Percentiles rank a stretch among this genome's conserved stretches.
These are phyloP conservation scores for Psammodynastes pulverulentus DNA, from an alignment of 2,113 vertebrate genomes.

Conservation along the genomic window DNA sequence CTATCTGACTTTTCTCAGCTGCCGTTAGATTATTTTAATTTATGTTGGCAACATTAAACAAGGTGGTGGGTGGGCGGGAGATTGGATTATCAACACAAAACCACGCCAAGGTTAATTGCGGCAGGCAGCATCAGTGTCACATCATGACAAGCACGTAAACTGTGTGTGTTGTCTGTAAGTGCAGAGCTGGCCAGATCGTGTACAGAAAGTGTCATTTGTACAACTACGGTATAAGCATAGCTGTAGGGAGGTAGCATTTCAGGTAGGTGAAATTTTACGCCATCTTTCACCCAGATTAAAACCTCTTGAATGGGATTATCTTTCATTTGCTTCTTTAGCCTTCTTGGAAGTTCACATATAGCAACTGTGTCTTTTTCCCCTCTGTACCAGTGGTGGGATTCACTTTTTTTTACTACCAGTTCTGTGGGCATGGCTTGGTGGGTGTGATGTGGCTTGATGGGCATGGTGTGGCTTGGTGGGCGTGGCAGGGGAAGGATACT, in stretches of 20 bases:
- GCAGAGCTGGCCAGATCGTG: background rate
- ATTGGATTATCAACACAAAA: fast-evolving
- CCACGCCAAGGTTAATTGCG: background rate
- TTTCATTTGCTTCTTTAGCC: background rate
- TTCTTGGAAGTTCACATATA: background rate
- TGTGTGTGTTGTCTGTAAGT: background rate
- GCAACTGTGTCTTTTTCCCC: background rate
- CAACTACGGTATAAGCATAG: no score
- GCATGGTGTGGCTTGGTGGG: no score
- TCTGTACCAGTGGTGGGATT: no score
- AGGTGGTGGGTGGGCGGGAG: background rate
- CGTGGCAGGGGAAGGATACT: no score
- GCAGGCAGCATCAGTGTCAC: background rate
- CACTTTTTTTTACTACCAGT: no score
- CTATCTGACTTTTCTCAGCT: conserved; percentile 6
- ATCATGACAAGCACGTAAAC: background rate
- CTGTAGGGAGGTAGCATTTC: background rate
- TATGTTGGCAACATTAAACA: conserved; percentile 11
- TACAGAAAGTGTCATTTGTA: background rate
- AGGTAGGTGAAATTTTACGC: background rate
- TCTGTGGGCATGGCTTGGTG: no score
- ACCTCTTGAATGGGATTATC: background rate
- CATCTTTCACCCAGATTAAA: background rate
- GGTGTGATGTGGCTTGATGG: no score
- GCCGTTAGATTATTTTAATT: conserved; percentile 3